Evolutionary conservation across 2,888 invertebrate genomes (phyloP), one percentile per base, ranked within the genome.

Genomic region (Pseudolycoriella hygida): DNA sequence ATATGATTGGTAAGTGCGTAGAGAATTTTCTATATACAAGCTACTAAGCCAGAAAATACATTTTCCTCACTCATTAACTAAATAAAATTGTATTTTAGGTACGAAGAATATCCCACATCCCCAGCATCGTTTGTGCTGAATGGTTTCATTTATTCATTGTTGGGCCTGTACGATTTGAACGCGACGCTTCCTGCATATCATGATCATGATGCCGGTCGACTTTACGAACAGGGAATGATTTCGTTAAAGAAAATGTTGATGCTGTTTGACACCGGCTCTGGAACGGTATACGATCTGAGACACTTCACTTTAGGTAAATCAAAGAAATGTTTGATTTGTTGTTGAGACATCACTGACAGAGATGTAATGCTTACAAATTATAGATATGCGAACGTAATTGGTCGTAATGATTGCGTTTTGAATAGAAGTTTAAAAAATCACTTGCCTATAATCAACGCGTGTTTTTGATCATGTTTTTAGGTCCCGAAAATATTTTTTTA

Each of bases 51-150:
- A n/a, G n/a, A n/a, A n/a, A n/a, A n/a, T n/a, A n/a, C n/a, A n/a
- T n/a, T n/a, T n/a, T n/a, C n/a, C n/a, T n/a, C n/a, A n/a, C n/a
- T n/a, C n/a, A n/a, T n/a, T n/a, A n/a, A n/a, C 25, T 25, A 25
- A 25, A 25, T 25, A 4, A n/a, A n/a, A n/a, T n/a, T n/a, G n/a
- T n/a, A n/a, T n/a, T n/a, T n/a, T n/a, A 75, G 87, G 87, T 97
- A 93, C 61, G 97, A 98, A 61, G 98, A 98, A 62, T 98, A 98
- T 66, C 98, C 98, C 1, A 97, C 97, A 0, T 79, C 77, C 45
- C 97, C 97, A 1, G 76, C 92, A 3, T 80, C 89, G 0, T 96
- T 92, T 67, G 96, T 98, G 11, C 75, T 98, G 18, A 98, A 98
- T 67, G 98, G 98, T 39, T 98, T 98, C 68, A 92, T 98, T 56